Evolutionary conservation across 2,888 invertebrate species (phyloP), one percentile per base, ranked within the genome.

Genomic region (Oscheius myriophilus): DNA sequence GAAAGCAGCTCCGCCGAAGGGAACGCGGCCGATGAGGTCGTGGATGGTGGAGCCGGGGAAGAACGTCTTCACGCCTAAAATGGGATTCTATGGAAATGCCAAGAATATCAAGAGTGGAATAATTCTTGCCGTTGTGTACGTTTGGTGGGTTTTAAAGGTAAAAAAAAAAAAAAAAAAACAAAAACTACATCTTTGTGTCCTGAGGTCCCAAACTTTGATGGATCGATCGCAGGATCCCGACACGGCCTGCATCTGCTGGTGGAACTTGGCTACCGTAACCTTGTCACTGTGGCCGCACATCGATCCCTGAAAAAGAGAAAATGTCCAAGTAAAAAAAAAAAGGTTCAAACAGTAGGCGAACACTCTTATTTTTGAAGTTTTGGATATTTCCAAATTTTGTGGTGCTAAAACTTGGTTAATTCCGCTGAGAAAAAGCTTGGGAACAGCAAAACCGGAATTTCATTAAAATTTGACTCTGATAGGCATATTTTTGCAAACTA

Each of bases 161-260:
- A 9, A 18, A 16, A 12, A 53, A 26, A 53, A 18, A 9, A 9
- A 53, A 26, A 53, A 9, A 9, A 53, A 16, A 25, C 23, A 59
- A 21, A 33, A 43, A 51, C 18, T 63, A 92, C 95, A 95, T 69
- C 93, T 92, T 88, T 92, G 91, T 89, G 93, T 93, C 83, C 93
- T 91, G 55, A 97, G 91, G 89, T 99, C 98, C 97, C 97, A 99
- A 86, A 97, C 92, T 90, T 97, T 98, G 70, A 99, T 90, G 41
- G 97, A 97, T 78, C 97, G 91, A 89, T 98, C 98, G 89, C 96
- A 93, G 88, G 96, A 96, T 75, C 98, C 98, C 43, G 96, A 95
- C 70, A 96, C 95, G 70, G 71, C 75, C 0, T 72, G 67, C 18
- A 68, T 42, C 1, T 67, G 58, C 39, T 66, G 93, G 80, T 96